Conservation (phyloP, 2,113 vertebrate genomes). For the Albula goreensis region DNA sequence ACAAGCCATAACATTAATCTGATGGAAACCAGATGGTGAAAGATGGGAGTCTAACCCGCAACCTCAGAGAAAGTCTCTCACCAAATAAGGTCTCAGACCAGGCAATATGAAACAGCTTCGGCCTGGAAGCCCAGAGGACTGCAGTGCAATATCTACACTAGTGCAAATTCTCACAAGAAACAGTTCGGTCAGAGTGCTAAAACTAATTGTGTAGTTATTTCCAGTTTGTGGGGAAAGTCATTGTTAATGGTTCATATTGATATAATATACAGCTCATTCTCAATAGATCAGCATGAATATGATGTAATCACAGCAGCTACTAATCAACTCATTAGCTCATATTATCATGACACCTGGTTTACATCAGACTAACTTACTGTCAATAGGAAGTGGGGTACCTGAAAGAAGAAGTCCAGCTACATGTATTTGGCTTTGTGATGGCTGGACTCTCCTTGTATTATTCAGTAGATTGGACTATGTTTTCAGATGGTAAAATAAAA, state of each 20-base stretch:
- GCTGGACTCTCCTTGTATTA: background rate
- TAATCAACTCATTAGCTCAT: background rate
- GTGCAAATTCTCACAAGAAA: conserved; percentile 1
- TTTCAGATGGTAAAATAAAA: background rate
- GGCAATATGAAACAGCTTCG: conserved; percentile 37
- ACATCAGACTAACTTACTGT: conserved; percentile 4
- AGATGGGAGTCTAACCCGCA: conserved; percentile 32
- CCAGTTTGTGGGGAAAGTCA: background rate
- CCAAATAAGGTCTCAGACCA: conserved; percentile 47
- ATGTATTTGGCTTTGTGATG: background rate
- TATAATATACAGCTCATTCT: background rate
- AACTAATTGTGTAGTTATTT: background rate
- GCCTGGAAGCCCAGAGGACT: conserved; percentile 27
- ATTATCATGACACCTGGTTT: background rate
- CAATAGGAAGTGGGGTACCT: background rate
- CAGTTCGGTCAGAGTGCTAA: conserved; percentile 17
- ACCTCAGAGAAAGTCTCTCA: conserved; percentile 27
- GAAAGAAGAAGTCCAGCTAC: background rate
- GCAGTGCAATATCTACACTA: background rate
- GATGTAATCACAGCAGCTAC: background rate
- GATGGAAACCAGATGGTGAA: conserved; percentile 51
- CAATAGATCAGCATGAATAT: background rate
- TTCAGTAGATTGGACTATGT: background rate
- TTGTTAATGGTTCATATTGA: background rate
- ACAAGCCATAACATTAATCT: conserved; percentile 47